A percentile compares a stretch with the other conserved stretches of the same genome.
Conservation (phyloP, 2,113 vertebrate species). For the Anas platyrhynchos region DNA sequence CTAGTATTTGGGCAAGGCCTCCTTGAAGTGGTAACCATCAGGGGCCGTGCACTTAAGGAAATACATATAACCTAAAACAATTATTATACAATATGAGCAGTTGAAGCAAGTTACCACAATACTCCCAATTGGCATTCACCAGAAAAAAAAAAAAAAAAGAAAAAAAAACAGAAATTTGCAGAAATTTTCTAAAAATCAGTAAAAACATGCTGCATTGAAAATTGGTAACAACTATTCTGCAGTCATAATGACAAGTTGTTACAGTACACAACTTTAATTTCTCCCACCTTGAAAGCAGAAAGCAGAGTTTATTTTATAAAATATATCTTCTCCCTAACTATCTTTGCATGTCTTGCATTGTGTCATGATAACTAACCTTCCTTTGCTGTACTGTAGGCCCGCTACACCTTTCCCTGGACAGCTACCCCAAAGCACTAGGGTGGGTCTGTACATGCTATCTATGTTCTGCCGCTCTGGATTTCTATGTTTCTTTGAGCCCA, state of each 20-base stretch:
- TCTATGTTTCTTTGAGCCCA: neutral
- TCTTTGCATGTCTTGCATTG: neutral
- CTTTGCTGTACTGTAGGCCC: neutral
- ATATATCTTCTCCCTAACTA: neutral
- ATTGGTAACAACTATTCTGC: neutral
- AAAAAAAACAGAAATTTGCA: neutral
- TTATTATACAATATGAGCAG: neutral
- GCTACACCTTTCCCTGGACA: neutral
- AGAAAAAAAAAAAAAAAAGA: neutral
- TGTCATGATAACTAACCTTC: neutral
- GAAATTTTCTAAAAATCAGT: neutral
- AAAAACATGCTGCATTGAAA: neutral
- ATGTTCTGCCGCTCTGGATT: neutral
- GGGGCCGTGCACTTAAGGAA: rapidly evolving
- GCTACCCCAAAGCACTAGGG: neutral
- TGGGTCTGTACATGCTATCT: neutral
- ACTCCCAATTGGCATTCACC: neutral
- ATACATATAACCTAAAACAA: neutral
- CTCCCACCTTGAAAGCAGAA: neutral
- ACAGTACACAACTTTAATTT: neutral
- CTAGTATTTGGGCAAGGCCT: neutral
- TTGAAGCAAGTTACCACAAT: neutral
- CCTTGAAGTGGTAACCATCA: neutral
- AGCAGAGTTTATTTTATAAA: neutral
- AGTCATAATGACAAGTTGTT: neutral